Percentiles rank a stretch among this genome's conserved stretches.
Conservation (phyloP, 2,113 vertebrate genomes). For the Balaeniceps rex region DNA sequence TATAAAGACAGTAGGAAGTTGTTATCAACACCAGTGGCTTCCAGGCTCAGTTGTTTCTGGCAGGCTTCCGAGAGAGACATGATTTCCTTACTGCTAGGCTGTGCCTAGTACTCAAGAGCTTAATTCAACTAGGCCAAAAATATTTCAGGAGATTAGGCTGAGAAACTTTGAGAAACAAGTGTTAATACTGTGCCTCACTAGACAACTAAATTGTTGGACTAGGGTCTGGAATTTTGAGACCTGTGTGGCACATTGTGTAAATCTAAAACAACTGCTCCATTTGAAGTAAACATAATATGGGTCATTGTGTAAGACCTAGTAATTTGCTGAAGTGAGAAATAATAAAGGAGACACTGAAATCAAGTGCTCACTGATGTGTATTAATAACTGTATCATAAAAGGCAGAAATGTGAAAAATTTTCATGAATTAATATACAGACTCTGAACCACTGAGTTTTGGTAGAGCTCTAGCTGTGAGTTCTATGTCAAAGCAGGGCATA, state of each 20-base stretch:
- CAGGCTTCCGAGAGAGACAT: background rate
- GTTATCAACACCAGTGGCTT: background rate
- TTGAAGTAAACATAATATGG: background rate
- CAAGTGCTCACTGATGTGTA: background rate
- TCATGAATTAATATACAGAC: background rate
- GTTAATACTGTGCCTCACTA: background rate
- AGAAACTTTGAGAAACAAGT: background rate
- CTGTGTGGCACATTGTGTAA: background rate
- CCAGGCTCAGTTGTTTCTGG: background rate
- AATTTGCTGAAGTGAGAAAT: background rate
- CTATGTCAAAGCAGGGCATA: background rate
- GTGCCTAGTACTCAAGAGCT: background rate
- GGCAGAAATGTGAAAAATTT: background rate
- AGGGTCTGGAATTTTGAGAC: background rate
- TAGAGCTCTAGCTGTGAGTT: background rate
- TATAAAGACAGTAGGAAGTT: background rate
- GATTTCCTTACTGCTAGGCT: background rate
- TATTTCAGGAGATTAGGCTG: conserved; percentile 17
- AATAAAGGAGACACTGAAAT: background rate
- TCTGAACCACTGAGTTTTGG: background rate
- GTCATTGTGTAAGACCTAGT: background rate
- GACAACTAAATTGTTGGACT: background rate
- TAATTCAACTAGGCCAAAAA: background rate
- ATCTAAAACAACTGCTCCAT: background rate
- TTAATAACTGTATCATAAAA: background rate